Base-by-base conservation (phyloP, 2,797 vertebrate species). In the Xiphorhynchus erythropygius region DNA sequence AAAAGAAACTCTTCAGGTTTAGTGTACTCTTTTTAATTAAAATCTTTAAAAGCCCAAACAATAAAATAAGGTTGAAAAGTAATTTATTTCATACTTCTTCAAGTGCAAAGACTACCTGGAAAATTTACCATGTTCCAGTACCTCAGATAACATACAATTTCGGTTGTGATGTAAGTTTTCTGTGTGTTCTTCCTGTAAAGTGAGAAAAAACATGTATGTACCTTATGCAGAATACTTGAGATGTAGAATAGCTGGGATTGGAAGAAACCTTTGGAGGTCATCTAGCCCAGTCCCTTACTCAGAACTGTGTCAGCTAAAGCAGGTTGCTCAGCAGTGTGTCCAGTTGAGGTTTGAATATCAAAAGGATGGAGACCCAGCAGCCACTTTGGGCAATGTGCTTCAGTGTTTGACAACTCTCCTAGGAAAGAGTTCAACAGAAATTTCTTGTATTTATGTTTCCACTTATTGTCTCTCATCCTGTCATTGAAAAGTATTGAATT, bases 321-420 rank as follows among this genome's bases (percentile, higher is more conserved):
- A 80, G 4, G 17, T 30, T 86, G 7, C 12, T 60, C 46, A 41
- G 28, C 46, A 64, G 7, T 23, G 28, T 12, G 13, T 74, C 25
- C 37, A n/a, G 1, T 3, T 18, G 18, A 10, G 13, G 5, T 63
- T 69, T 76, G 50, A 79, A 21, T 30, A 55, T 55, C 44, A n/a
- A 21, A 70, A 27, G 11, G 35, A n/a, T 46, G 35, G 50, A 74
- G 5, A 59, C 27, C 13, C 39, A 8, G 3, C 18, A 76, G 3
- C 18, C 4, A 42, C 22, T 59, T 7, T 10, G 15, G 24, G 13
- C 14, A 70, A 9, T 0, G 0, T 21, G 10, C 4, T 59, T 4
- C 17, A 19, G 8, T 59, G 17, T 46, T 74, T 14, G 27, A 49
- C 27, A 19, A 22, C 4, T 7, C 12, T 46, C 23, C 47, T 8